These are phyloP conservation scores for Campylomormyrus numenius DNA, from an alignment of 2,113 vertebrate genomes.

Conservation along the genomic window DNA sequence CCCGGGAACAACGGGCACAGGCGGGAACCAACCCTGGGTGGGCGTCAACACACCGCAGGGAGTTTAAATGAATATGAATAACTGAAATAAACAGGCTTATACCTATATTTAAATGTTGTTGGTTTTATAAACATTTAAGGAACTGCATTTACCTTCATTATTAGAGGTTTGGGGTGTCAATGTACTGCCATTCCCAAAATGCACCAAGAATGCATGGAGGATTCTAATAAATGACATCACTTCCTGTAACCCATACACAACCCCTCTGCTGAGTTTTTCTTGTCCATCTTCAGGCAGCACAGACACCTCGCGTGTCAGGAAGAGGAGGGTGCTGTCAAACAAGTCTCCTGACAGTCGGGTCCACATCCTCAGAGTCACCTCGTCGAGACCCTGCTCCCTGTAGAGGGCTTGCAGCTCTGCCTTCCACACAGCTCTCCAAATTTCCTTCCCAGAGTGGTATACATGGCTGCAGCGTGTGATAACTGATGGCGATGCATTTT, in stretches of 20 bases:
- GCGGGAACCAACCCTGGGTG: too few species aligned
- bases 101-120: neutral
- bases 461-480: conserved; percentile 60
- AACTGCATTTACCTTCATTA: neutral
- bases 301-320: conserved; percentile 47
- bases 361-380: conserved; percentile 52
- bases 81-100: neutral
- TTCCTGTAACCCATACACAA: conserved; percentile 58
- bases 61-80: neutral
- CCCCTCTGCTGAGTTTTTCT: conserved; percentile 20
- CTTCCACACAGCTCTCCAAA: conserved; percentile 67
- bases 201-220: conserved; percentile 59
- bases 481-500: conserved; percentile 58
- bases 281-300: conserved; percentile 36
- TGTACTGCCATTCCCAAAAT: conserved; percentile 33
- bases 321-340: conserved; percentile 55
- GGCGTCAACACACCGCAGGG: too few species aligned
- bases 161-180: conserved; percentile 12
- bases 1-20: too few species aligned
- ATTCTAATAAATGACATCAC: conserved; percentile 63
- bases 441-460: conserved; percentile 55
- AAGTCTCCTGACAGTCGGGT: conserved; percentile 57
- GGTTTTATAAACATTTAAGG: neutral
- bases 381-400: conserved; percentile 48
- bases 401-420: conserved; percentile 51